Conservation (phyloP, 2,113 vertebrate species). For the Nothocercus nigrocapillus region DNA sequence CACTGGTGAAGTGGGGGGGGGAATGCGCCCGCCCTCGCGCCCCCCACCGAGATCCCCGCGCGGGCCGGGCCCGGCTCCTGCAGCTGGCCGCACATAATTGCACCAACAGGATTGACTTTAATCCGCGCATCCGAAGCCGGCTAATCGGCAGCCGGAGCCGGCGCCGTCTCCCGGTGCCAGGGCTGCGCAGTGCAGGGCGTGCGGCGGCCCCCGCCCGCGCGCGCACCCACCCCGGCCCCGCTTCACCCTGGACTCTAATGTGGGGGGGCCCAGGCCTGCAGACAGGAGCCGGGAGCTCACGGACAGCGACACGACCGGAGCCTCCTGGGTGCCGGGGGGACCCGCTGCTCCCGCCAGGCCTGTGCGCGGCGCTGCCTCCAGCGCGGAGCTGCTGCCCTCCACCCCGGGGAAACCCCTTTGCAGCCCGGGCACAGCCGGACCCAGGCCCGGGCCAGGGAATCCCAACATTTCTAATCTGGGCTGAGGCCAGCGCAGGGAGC, state of each 20-base stretch:
- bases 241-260: background rate
- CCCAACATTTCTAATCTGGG: background rate
- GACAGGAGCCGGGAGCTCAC: background rate
- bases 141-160: conserved; percentile 49
- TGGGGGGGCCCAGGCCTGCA: background rate
- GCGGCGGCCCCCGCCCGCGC: background rate
- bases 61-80: background rate
- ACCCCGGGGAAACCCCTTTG: background rate
- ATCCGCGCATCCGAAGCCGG: conserved; percentile 61
- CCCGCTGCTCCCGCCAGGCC: background rate
- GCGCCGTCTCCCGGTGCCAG: background rate
- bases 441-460: background rate
- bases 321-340: background rate
- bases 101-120: conserved; percentile 66
- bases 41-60: background rate
- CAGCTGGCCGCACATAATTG: conserved; percentile 57
- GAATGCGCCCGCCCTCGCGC: background rate
- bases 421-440: background rate
- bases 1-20: background rate
- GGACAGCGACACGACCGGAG: background rate
- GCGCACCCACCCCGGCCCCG: background rate
- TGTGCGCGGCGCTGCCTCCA: background rate
- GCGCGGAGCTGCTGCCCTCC: background rate
- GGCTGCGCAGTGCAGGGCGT: background rate
- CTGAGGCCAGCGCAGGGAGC: background rate